phyloP scores from a whole-genome alignment of 2,797 vertebrate species.

The Coregonus ussuriensis region DNA sequence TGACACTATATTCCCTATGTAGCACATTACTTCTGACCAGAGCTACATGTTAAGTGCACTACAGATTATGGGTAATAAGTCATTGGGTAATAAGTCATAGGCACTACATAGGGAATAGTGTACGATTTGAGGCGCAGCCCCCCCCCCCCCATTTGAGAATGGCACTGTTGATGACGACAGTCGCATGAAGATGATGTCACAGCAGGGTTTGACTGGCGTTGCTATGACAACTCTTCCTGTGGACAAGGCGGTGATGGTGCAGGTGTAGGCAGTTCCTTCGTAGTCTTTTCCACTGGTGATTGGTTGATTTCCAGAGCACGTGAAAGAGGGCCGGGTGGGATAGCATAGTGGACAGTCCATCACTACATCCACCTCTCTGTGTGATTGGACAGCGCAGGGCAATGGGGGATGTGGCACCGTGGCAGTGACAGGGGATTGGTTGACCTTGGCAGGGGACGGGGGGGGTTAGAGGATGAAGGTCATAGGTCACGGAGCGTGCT shows the following conservation, averaged over 20 bases:
- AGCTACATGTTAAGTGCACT: not conserved
- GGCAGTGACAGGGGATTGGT: no score
- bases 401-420: not conserved
- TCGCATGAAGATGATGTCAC: not conserved
- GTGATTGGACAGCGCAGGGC: not conserved
- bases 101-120: no score
- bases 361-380: not conserved
- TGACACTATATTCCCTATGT: no score
- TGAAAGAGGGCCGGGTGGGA: not conserved
- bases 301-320: not conserved
- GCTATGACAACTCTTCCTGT: not conserved
- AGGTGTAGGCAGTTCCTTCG: not conserved
- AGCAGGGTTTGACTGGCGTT: not conserved
- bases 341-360: not conserved
- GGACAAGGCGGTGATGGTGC: not conserved
- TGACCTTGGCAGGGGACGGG: not conserved
- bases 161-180: not conserved
- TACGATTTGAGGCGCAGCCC: no score
- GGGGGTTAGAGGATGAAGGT: not conserved
- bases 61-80: no score
- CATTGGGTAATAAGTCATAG: no score
- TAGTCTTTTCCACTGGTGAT: not conserved
- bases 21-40: no score
- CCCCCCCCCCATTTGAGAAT: no score
- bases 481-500: conserved; percentile 40